phyloP scores from a whole-genome alignment of 2,888 invertebrate species.

The Bombylius major region DNA sequence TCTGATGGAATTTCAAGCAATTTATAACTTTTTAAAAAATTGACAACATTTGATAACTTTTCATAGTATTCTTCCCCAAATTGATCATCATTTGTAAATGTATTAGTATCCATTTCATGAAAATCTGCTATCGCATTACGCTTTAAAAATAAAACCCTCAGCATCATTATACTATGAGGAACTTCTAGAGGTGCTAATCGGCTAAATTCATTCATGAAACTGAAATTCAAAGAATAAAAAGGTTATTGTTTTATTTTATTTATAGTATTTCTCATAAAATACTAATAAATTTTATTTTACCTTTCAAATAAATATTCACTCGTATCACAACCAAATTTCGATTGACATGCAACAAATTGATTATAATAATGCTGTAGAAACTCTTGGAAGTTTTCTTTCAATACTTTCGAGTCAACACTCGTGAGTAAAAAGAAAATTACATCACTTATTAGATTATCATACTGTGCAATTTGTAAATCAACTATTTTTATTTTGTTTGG shows the following conservation, averaged over 20 bases:
- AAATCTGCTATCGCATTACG: slow-evolving; percentile 37
- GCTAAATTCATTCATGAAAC: slow-evolving; percentile 34
- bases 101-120: slow-evolving; percentile 34
- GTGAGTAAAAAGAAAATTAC: slow-evolving; percentile 43
- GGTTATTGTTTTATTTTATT: too few relatives aligned
- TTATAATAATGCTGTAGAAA: slow-evolving; percentile 42
- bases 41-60: slow-evolving; percentile 29
- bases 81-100: slow-evolving; percentile 30
- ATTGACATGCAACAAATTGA: slow-evolving; percentile 36
- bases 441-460: slow-evolving; percentile 41
- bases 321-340: slow-evolving; percentile 31
- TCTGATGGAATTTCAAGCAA: not conserved
- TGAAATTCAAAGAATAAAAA: slow-evolving; percentile 7
- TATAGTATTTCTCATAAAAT: too few relatives aligned
- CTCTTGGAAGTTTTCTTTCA: slow-evolving; percentile 38
- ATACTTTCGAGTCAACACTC: slow-evolving; percentile 37
- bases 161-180: slow-evolving; percentile 39
- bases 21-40: slow-evolving; percentile 20
- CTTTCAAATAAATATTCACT: slow-evolving; percentile 33
- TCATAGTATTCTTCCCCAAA: slow-evolving; percentile 28
- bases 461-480: slow-evolving; percentile 45
- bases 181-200: slow-evolving; percentile 36
- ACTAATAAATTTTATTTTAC: slow-evolving; percentile 21
- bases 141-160: slow-evolving; percentile 39
- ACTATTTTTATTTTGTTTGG: slow-evolving; percentile 43